Evolutionary conservation across 2,113 vertebrate species (phyloP), one percentile per base, ranked within the genome.

Genomic region (Odocoileus virginianus): DNA sequence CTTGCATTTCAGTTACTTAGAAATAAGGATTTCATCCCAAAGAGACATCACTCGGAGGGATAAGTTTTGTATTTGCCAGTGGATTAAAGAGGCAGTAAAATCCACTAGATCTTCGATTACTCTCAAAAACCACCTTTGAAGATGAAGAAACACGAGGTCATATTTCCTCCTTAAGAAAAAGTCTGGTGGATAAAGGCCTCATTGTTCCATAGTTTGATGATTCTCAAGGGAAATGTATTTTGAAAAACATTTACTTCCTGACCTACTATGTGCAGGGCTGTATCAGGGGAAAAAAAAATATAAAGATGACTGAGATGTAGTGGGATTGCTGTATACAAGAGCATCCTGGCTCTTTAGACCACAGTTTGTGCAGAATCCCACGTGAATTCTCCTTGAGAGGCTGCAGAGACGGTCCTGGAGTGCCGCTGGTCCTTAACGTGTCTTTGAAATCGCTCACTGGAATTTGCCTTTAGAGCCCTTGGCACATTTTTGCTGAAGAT

Each of bases 1-100:
- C 36, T 76, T 91, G 67, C 30, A 60, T 84, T 96, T 97, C 10
- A 57, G 45, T 93, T 84, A 3, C 87, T 92, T 89, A 90, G 79
- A 96, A 94, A 87, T 58, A 76, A 55, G 90, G 16, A 67, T 90
- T 78, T 82, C 78, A 58, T 96, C 40, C 76, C 95, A 74, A 88
- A 93, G 89, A 96, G 87, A 95, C 27, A 64, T 16, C 36, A 10
- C 86, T 45, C n/a, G n/a, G 27, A 90, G 21, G 64, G 23, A 45
- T 50, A 89, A 1, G 1, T 79, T 67, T 95, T 78, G 50, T 85
- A 16, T 91, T 74, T 97, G 71, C 85, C 50, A 90, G n/a, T 89
- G 36, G 43, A 61, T 82, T 14, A 50, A 58, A 61, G 54, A 45
- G 55, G 30, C 15, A 74, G 12, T 89, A 36, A 87, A 92, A 43